Base-by-base conservation (phyloP, 2,113 vertebrate species). In the Coregonus clupeaformis region DNA sequence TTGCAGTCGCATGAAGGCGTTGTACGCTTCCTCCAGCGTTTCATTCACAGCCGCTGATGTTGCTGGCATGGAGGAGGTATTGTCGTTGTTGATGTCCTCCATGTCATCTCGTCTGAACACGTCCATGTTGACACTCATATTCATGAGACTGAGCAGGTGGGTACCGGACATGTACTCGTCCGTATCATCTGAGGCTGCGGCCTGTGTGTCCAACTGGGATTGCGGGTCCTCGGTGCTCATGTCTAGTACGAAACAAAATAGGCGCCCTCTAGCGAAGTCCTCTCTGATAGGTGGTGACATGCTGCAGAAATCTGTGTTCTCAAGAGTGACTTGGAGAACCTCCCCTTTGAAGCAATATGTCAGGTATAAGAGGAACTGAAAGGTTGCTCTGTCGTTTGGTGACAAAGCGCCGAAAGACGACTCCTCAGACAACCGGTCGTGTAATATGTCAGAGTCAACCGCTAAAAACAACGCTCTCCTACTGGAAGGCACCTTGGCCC, bases 41-140 rank as follows among this genome's bases (percentile, higher is more conserved):
- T n/a, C n/a, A n/a, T n/a, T n/a, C n/a, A n/a, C n/a, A n/a, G n/a
- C n/a, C n/a, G n/a, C n/a, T n/a, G 1, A 3, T 3, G n/a, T 0
- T 59, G 7, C 57, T 2, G 9, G 1, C 57, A 22, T 59, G 0
- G 36, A 0, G 32, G 55, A n/a, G 18, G 55, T 20, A 0, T 18
- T 0, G 16, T 6, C 0, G 4, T 7, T 59, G 16, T 20, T n/a
- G 7, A 1, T 18, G n/a, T 0, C 18, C 55, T 20, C 18, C 0
- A 4, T 4, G 55, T 59, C 55, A n/a, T 59, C 55, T 59, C 20
- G 5, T 59, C 55, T 20, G 20, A 59, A 59, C n/a, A 59, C 55
- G 0, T 59, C 55, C 55, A 59, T 59, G 55, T 59, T 59, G 1
- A 59, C 55, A 59, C 55, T 59, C 32, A 36, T 36, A 18, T n/a